These are phyloP conservation scores for Drosophila flavopinicola DNA, from an alignment of 2,888 invertebrate genomes.

Conservation along the genomic window DNA sequence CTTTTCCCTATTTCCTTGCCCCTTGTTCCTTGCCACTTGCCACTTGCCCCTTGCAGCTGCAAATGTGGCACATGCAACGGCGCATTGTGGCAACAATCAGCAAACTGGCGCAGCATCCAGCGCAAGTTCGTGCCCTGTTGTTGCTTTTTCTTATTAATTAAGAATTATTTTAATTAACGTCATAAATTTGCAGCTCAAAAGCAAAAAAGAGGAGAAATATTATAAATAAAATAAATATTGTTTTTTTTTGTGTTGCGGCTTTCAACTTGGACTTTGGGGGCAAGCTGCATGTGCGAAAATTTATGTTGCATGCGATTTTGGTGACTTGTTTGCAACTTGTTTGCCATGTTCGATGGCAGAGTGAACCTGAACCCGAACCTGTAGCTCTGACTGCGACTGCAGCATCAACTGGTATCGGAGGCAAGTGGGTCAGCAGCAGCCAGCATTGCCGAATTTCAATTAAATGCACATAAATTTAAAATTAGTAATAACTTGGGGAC, in stretches of 20 bases:
- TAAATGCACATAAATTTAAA: constrained; percentile 77
- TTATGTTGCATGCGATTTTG: constrained; percentile 82
- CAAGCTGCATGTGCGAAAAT: constrained; percentile 76
- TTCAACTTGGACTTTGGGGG: constrained; percentile 7
- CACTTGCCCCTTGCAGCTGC: too few relatives aligned
- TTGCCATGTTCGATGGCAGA: constrained; percentile 63
- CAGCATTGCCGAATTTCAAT: constrained; percentile 68
- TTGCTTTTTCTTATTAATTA: constrained; percentile 83
- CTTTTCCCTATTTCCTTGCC: too few relatives aligned
- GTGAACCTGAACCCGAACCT: constrained; percentile 13
- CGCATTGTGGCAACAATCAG: constrained; percentile 34
- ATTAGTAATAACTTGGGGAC: constrained; percentile 74
- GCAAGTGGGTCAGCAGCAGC: constrained; percentile 62
- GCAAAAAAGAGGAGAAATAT: constrained; percentile 10
- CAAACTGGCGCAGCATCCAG: constrained; percentile 29
- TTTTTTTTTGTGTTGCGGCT: constrained; percentile 20
- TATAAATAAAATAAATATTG: constrained; percentile 26
- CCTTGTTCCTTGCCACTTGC: too few relatives aligned
- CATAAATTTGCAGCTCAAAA: constrained; percentile 81
- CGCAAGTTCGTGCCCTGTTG: constrained; percentile 10
- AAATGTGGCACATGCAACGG: constrained; percentile 47
- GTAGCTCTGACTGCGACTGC: constrained; percentile 21
- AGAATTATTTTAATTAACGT: constrained; percentile 85
- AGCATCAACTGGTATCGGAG: constrained; percentile 9
- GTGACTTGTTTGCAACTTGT: constrained; percentile 79